Conservation (phyloP, 1,140 invertebrate genomes). For the Aphelinus atriplicis region DNA sequence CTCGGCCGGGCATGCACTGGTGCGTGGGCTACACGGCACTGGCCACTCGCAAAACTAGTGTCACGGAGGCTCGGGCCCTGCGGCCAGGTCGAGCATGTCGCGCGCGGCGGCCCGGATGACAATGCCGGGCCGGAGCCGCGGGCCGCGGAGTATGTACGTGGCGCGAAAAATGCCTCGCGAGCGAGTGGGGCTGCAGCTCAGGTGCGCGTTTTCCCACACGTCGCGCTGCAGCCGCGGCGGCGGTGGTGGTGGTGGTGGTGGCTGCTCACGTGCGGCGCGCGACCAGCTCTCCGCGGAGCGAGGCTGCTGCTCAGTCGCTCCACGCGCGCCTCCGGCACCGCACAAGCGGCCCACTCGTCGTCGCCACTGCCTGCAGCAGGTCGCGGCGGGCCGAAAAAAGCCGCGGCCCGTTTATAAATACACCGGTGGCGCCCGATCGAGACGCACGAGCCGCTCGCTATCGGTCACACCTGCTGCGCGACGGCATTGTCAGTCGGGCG, state of each 20-base stretch:
- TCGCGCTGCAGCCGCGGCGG: background rate
- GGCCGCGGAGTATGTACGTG: background rate
- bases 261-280: no score
- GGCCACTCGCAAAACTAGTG: background rate
- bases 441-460: background rate
- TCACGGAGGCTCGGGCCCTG: no score
- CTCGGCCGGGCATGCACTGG: background rate
- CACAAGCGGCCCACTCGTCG: no score
- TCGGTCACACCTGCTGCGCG: background rate
- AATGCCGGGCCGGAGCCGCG: background rate
- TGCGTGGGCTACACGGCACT: background rate
- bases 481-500: background rate
- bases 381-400: no score
- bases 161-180: background rate
- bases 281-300: background rate
- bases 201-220: background rate
- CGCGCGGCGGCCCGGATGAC: background rate
- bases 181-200: no score
- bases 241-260: background rate
- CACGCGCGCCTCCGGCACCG: background rate
- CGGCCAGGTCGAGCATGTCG: background rate
- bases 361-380: no score
- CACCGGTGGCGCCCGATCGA: background rate
- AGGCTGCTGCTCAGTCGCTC: conserved; percentile 12
- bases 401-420: no score